Percentiles rank a stretch among this genome's conserved stretches.
Evolutionary conservation across 2,888 invertebrate genomes (phyloP).

Genomic region (Pilophorus perplexus): DNA sequence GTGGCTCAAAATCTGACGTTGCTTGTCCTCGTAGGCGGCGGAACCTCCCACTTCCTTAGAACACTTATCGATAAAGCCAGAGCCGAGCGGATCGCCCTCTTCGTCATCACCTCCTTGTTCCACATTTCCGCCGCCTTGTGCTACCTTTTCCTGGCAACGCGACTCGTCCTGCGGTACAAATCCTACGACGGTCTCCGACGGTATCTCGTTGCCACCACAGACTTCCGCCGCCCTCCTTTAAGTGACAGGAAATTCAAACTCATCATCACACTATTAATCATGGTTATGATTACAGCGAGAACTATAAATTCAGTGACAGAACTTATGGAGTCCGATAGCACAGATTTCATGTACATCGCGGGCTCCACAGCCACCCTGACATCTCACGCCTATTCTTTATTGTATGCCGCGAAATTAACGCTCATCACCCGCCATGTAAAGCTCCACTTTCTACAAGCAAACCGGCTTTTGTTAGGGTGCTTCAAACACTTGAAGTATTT

Average conservation of each 20-base stretch:
- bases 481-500: background rate
- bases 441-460: background rate
- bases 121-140: background rate
- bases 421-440: background rate
- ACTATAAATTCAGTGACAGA: too few relatives aligned
- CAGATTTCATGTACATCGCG: background rate
- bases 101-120: background rate
- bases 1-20: background rate
- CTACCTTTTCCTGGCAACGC: background rate
- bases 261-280: too few relatives aligned
- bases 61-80: background rate
- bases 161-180: too few relatives aligned
- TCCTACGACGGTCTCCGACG: too few relatives aligned
- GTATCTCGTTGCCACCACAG: too few relatives aligned
- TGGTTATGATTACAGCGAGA: too few relatives aligned
- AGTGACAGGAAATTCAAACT: too few relatives aligned
- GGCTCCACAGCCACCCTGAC: background rate
- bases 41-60: too few relatives aligned
- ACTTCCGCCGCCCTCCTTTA: too few relatives aligned
- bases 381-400: slow-evolving; percentile 2
- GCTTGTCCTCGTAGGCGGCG: background rate
- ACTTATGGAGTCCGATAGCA: too few relatives aligned
- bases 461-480: background rate
- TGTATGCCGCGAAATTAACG: slow-evolving; percentile 5
- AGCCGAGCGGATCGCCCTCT: background rate